These are phyloP conservation scores for Scarus forsteni DNA, from an alignment of 2,797 vertebrate genomes.

Conservation along the genomic window DNA sequence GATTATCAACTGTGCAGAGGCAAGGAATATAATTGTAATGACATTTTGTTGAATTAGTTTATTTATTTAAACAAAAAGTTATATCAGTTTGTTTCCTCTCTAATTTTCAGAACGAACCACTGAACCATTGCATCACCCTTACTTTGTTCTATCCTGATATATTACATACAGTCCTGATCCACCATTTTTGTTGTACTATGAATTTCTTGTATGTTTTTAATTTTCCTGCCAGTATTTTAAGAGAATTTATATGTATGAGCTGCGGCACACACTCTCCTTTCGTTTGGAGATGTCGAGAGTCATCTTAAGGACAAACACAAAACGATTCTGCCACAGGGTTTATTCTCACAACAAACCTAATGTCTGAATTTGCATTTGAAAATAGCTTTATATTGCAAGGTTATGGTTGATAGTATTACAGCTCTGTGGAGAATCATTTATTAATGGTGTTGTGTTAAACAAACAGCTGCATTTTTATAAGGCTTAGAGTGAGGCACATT, in stretches of 20 bases:
- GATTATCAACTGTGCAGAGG: too few species aligned
- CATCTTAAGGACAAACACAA: slow-evolving; percentile 38
- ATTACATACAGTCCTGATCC: too few species aligned
- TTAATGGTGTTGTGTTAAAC: slow-evolving; percentile 42
- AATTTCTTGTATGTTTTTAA: not conserved
- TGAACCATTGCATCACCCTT: too few species aligned
- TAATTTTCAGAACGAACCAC: too few species aligned
- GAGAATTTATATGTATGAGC: not conserved
- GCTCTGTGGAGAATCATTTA: slow-evolving; percentile 27
- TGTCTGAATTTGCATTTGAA: slow-evolving; percentile 35
- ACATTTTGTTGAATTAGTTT: too few species aligned
- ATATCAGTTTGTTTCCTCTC: too few species aligned
- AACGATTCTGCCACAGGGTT: slow-evolving; percentile 9
- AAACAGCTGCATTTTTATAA: slow-evolving; percentile 9
- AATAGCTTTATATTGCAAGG: slow-evolving; percentile 18
- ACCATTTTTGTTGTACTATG: too few species aligned
- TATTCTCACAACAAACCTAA: not conserved
- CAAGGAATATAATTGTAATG: too few species aligned
- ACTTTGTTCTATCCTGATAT: too few species aligned
- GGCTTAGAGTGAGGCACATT: not conserved
- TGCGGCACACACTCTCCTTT: not conserved
- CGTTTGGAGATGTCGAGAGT: slow-evolving; percentile 5
- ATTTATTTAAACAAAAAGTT: too few species aligned
- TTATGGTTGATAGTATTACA: slow-evolving; percentile 13
- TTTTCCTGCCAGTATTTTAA: too few species aligned